These are phyloP conservation scores for Leptarthrus brevirostris DNA, from an alignment of 2,888 invertebrate genomes.

Conservation along the genomic window DNA sequence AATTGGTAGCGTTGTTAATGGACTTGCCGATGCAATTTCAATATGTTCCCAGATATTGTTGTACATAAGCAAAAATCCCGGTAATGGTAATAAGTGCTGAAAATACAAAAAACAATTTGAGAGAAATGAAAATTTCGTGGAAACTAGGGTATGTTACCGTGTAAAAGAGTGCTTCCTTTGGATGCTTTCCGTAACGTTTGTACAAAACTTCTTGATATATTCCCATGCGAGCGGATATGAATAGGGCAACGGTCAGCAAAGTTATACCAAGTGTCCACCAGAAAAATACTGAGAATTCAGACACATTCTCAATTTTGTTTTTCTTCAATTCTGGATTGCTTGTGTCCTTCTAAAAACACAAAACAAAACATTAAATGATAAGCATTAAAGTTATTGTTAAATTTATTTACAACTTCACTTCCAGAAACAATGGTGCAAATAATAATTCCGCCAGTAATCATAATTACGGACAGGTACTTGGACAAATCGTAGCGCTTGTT, in stretches of 20 bases:
- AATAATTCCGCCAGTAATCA: constrained; percentile 93
- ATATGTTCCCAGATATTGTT: constrained; percentile 83
- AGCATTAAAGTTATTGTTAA: constrained; percentile 46
- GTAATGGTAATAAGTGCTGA: constrained; percentile 88
- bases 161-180: constrained; percentile 87
- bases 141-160: no score
- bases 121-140: constrained; percentile 40
- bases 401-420: constrained; percentile 70
- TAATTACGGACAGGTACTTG: constrained; percentile 90
- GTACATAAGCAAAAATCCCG: constrained; percentile 85
- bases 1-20: constrained; percentile 69
- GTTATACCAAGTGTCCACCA: constrained; percentile 81
- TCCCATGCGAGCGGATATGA: constrained; percentile 95
- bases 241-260: constrained; percentile 86
- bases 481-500: constrained; percentile 83
- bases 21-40: constrained; percentile 76
- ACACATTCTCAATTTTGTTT: background rate
- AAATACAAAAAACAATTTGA: constrained; percentile 61
- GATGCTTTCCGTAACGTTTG: constrained; percentile 87
- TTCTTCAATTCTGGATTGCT: constrained; percentile 70
- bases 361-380: constrained; percentile 49
- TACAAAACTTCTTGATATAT: constrained; percentile 92
- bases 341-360: constrained; percentile 67
- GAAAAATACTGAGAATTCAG: constrained; percentile 65
- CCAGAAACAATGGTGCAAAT: constrained; percentile 91